Evolutionary conservation across 2,888 invertebrate species (phyloP), one percentile per base, ranked within the genome.

Genomic region (Criorhina ranunculi): DNA sequence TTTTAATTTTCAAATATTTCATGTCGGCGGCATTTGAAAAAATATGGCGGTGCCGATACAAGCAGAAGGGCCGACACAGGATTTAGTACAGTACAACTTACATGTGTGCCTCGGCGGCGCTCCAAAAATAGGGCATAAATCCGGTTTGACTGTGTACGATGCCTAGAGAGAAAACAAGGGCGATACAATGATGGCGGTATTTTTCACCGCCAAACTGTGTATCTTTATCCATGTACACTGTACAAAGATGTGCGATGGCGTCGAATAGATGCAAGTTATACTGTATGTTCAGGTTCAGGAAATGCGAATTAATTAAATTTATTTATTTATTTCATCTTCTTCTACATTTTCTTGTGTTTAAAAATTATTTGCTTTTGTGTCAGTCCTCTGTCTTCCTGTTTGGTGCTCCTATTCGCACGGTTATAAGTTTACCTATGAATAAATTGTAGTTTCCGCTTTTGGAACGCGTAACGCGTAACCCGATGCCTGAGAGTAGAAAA

Each of bases 231-330:
- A 53, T 37, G 6, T 64, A 49, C 33, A 3, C 42, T 6, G 42
- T 19, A 8, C 15, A 7, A 15, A 15, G 15, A 15, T 11, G 35
- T 19, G n/a, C 2, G 53, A 7, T 15, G 9, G 29, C 40, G 5
- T 6, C 9, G 17, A 40, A 40, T 42, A 33, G 42, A 9, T 53
- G 53, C 53, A 35, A 51, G 35, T 17, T 66, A 29, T 24, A n/a
- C 11, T 9, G 12, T 59, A 35, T 60, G 57, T 46, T 8, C 37
- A 42, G 24, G 24, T 66, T 42, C 79, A 72, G 79, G 79, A 79
- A 80, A 75, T 67, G 75, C 66, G 60, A 67, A 75, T 75, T 80
- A 80, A 80, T 80, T 80, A 80, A 80, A 67, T 75, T 80, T 75
- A 80, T 80, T 67, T 67, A 60, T 46, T 80, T 66, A 67, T 67